Conservation (phyloP, 2,888 invertebrate species). For the Gari tellinella region DNA sequence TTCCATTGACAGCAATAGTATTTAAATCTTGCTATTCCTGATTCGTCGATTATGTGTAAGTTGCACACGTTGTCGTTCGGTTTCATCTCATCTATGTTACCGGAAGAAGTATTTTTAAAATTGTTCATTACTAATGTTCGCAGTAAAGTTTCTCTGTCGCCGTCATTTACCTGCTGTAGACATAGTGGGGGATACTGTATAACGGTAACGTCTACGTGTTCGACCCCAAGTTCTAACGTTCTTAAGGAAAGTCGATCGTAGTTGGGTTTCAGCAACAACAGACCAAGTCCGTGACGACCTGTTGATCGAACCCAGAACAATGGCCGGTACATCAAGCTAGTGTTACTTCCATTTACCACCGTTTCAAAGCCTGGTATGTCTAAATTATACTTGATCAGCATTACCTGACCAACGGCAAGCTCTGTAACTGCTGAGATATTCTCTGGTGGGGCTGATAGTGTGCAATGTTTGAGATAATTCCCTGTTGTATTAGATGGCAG, state of each 20-base stretch:
- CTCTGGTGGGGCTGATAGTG: too few species aligned
- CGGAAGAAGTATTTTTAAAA: slow-evolving; percentile 50
- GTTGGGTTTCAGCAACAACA: slow-evolving; percentile 76
- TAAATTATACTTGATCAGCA: too few species aligned
- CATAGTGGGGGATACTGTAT: slow-evolving; percentile 69
- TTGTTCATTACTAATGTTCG: slow-evolving; percentile 68
- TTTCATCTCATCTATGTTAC: slow-evolving; percentile 6
- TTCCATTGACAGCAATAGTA: slow-evolving; percentile 46
- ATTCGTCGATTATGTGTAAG: slow-evolving; percentile 40
- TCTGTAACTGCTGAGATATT: too few species aligned
- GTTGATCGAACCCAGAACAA: slow-evolving; percentile 70
- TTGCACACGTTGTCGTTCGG: slow-evolving; percentile 65
- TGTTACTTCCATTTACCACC: slow-evolving; percentile 7
- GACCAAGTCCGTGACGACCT: slow-evolving; percentile 70
- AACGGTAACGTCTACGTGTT: slow-evolving; percentile 63
- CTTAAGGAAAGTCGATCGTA: slow-evolving; percentile 74
- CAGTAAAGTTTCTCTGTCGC: slow-evolving; percentile 41
- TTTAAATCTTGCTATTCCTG: slow-evolving; percentile 40
- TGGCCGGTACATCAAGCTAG: slow-evolving; percentile 48
- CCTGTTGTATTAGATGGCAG: too few species aligned
- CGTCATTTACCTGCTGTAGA: slow-evolving; percentile 47
- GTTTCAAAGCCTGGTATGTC: too few species aligned
- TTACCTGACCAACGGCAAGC: too few species aligned
- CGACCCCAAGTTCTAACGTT: slow-evolving; percentile 72
- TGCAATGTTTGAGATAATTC: too few species aligned